These are phyloP conservation scores for Bimastos eiseni DNA, from an alignment of 2,888 invertebrate species.

Conservation along the genomic window DNA sequence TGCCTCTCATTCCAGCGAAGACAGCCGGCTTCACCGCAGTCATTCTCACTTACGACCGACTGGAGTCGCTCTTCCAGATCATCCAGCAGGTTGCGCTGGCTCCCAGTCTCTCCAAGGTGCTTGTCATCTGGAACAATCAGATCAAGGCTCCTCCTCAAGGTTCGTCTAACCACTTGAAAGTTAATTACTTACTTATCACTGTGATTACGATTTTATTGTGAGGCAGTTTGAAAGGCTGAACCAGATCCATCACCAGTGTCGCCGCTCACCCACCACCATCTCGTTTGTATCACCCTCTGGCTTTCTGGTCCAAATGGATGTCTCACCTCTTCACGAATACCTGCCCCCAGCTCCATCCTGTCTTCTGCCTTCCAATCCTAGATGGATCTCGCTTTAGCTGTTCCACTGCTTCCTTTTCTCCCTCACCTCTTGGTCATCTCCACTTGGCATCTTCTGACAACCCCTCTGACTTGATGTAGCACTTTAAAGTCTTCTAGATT, in stretches of 20 bases:
- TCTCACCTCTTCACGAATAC: too few species aligned
- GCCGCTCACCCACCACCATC: too few species aligned
- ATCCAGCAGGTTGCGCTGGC: constrained; percentile 83
- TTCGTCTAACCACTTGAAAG: constrained; percentile 62
- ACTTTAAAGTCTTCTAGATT: too few species aligned
- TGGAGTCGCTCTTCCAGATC: constrained; percentile 83
- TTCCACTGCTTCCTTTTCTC: too few species aligned
- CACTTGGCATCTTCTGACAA: too few species aligned
- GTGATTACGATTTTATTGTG: not conserved
- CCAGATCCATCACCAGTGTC: not conserved
- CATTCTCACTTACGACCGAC: constrained; percentile 88
- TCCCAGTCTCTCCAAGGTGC: constrained; percentile 85
- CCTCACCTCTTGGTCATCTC: too few species aligned
- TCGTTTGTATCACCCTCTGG: too few species aligned
- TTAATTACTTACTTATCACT: not conserved
- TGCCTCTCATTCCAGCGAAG: constrained; percentile 79
- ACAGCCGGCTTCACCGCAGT: constrained; percentile 86
- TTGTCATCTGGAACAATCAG: constrained; percentile 96
- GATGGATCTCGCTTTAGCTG: too few species aligned
- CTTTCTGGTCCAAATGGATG: too few species aligned
- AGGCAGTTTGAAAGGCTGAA: not conserved
- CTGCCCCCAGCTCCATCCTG: too few species aligned
- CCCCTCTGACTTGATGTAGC: too few species aligned
- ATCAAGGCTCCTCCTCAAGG: constrained; percentile 83
- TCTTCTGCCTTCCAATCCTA: too few species aligned